These are phyloP conservation scores for Calonectris borealis DNA, from an alignment of 2,113 vertebrate genomes.

Conservation along the genomic window DNA sequence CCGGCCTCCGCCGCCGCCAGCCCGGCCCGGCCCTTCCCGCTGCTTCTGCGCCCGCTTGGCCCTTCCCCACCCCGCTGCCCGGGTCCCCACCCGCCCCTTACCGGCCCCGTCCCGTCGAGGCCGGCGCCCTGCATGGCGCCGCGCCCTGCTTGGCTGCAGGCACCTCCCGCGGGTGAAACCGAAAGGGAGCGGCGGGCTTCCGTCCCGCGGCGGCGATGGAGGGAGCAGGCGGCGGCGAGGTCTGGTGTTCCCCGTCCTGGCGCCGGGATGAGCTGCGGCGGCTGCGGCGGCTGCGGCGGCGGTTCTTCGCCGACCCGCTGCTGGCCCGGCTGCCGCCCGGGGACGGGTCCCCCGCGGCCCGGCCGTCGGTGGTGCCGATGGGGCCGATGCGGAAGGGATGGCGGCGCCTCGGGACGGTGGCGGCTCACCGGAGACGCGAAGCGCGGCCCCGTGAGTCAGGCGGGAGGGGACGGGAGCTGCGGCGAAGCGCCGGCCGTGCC, in stretches of 20 bases:
- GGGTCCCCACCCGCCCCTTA: too few species aligned
- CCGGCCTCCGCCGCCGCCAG: too few species aligned
- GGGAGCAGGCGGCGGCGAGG: too few species aligned
- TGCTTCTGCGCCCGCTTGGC: too few species aligned
- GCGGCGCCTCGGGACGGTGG: too few species aligned
- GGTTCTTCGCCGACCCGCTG: background rate
- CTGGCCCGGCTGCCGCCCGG: background rate
- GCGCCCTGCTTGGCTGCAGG: background rate
- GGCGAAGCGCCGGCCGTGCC: too few species aligned
- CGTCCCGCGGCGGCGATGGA: background rate
- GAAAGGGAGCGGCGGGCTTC: too few species aligned
- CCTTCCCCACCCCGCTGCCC: background rate
- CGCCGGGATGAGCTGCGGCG: background rate
- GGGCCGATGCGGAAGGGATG: background rate
- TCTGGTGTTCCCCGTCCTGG: background rate
- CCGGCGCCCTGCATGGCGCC: too few species aligned
- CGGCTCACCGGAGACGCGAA: rapidly evolving
- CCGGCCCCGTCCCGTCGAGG: too few species aligned
- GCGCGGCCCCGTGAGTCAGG: background rate
- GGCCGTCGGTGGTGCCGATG: rapidly evolving
- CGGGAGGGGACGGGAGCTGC: too few species aligned
- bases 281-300: background rate
- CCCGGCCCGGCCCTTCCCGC: background rate
- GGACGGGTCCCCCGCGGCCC: background rate
- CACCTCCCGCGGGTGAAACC: background rate